Evolutionary conservation across 2,797 vertebrate genomes (phyloP).

Genomic region (Danio albolineatus): DNA sequence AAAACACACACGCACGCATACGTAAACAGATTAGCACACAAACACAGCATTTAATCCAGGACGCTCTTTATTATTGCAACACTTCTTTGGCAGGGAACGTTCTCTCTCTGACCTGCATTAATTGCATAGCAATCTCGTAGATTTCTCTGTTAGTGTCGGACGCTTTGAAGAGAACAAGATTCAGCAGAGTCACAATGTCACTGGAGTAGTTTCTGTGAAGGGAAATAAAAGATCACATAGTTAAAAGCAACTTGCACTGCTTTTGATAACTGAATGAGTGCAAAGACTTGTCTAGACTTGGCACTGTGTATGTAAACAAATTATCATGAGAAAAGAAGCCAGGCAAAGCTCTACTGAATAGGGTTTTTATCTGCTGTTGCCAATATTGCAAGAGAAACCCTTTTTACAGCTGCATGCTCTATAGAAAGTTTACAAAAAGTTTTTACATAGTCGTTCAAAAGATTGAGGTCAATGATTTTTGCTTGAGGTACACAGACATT

Average conservation of each 20-base stretch:
- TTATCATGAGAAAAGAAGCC: constrained; percentile 16
- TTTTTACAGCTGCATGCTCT: neutral
- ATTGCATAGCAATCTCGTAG: constrained; percentile 98
- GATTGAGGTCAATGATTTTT: neutral
- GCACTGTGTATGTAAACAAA: constrained; percentile 21
- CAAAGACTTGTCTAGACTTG: neutral
- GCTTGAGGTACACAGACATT: no score
- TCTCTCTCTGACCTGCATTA: constrained; percentile 89
- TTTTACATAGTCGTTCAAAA: neutral
- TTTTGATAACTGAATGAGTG: constrained; percentile 2
- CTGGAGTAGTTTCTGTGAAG: constrained; percentile 93
- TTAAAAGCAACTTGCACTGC: neutral
- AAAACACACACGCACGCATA: constrained; percentile 11
- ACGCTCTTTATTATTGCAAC: constrained; percentile 17
- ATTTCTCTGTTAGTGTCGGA: constrained; percentile 97
- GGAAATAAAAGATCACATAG: neutral
- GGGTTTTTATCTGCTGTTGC: neutral
- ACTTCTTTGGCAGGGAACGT: neutral
- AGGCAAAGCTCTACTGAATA: neutral
- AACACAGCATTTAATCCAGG: constrained; percentile 23
- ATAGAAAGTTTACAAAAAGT: neutral
- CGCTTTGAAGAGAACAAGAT: constrained; percentile 96
- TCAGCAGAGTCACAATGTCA: constrained; percentile 95
- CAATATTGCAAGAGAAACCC: neutral
- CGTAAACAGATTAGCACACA: neutral